These are phyloP conservation scores for Ptychoptera contaminata DNA, from an alignment of 2,888 invertebrate genomes.

Conservation along the genomic window DNA sequence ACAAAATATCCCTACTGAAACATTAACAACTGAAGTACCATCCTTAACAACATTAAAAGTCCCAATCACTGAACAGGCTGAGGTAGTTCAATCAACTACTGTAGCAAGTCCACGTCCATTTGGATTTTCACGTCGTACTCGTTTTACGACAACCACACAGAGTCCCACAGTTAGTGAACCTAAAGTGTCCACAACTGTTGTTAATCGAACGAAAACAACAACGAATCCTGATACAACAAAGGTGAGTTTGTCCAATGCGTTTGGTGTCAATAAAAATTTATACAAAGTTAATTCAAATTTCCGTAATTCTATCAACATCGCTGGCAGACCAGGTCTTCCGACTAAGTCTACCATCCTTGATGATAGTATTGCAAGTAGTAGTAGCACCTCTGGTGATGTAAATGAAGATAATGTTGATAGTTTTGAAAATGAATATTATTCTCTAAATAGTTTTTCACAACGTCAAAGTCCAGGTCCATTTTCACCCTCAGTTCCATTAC, in stretches of 20 bases:
- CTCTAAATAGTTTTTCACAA: not conserved
- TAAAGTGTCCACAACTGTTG: not conserved
- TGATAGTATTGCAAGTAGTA: too few relatives aligned
- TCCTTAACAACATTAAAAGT: conserved; percentile 14
- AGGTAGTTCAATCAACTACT: conserved; percentile 11
- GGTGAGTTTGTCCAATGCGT: conserved; percentile 1
- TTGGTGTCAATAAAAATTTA: not conserved
- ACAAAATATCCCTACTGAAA: conserved; percentile 19
- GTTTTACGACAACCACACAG: conserved; percentile 20
- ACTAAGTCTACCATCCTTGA: too few relatives aligned
- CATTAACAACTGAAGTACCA: conserved; percentile 12
- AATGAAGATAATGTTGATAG: too few relatives aligned
- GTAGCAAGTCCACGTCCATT: conserved; percentile 32
- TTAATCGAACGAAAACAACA: too few relatives aligned
- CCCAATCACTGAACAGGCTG: not conserved
- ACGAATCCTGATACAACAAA: not conserved
- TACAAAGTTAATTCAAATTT: too few relatives aligned
- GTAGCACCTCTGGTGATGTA: too few relatives aligned
- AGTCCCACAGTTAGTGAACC: not conserved
- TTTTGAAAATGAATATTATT: too few relatives aligned
- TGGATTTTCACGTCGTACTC: conserved; percentile 33
- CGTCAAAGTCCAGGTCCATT: not conserved
- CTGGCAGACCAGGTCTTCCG: too few relatives aligned
- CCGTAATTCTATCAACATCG: too few relatives aligned
- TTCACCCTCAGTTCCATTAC: not conserved